A percentile compares a stretch with the other conserved stretches of the same genome.
Evolutionary conservation across 2,888 invertebrate genomes (phyloP).

Genomic region (Xylophagus ater): DNA sequence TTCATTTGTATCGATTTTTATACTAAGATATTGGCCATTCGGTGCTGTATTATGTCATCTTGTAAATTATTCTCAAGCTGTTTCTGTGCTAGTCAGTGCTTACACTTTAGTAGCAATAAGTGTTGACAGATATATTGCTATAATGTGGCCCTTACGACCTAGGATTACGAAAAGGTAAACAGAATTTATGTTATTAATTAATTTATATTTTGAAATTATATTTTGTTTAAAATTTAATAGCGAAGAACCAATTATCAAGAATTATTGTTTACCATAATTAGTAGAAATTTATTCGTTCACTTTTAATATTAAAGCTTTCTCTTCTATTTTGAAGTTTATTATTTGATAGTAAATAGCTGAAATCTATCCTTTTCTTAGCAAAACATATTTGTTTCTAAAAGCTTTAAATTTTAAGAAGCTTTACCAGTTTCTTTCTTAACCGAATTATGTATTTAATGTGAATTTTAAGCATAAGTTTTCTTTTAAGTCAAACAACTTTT

Average conservation of each 20-base stretch:
- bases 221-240: background rate
- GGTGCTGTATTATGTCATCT: constrained; percentile 68
- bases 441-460: too few relatives aligned
- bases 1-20: constrained; percentile 67
- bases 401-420: too few relatives aligned
- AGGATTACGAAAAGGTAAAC: constrained; percentile 57
- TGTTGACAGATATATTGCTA: constrained; percentile 80
- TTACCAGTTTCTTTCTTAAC: too few relatives aligned
- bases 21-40: constrained; percentile 83
- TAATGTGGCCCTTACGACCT: constrained; percentile 77
- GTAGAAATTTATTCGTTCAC: too few relatives aligned
- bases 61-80: constrained; percentile 72
- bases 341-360: too few relatives aligned
- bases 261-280: too few relatives aligned
- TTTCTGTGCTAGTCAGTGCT: constrained; percentile 73
- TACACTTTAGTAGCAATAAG: constrained; percentile 87
- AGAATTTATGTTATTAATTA: background rate
- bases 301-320: too few relatives aligned
- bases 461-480: too few relatives aligned
- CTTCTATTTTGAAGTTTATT: too few relatives aligned
- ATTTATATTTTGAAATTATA: background rate
- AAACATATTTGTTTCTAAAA: too few relatives aligned
- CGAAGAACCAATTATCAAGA: background rate
- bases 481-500: too few relatives aligned
- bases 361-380: too few relatives aligned